A percentile compares a stretch with the other conserved stretches of the same genome.
These are phyloP conservation scores for Pangasius mekongensis DNA, from an alignment of 2,797 vertebrate genomes.

Conservation along the genomic window DNA sequence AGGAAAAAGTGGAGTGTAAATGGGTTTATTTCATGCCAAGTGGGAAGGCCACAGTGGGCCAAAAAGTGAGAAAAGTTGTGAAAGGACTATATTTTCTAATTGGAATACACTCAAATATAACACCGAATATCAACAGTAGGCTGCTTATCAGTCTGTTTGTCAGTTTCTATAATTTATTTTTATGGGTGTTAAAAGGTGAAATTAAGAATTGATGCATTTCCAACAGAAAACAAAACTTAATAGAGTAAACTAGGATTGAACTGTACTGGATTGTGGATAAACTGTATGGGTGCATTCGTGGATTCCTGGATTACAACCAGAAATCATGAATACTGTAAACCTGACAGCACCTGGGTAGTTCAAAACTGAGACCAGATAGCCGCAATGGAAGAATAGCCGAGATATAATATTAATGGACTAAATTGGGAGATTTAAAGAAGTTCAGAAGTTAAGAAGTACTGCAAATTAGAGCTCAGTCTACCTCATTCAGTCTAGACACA, in stretches of 20 bases:
- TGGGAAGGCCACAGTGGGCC: not conserved
- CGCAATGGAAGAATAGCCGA: not conserved
- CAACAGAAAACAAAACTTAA: not conserved
- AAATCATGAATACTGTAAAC: not conserved
- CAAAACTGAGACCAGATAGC: not conserved
- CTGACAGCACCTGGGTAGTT: not conserved
- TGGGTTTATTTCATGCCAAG: constrained; percentile 6
- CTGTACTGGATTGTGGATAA: not conserved
- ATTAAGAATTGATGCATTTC: not conserved
- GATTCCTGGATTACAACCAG: not conserved
- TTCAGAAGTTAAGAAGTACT: not conserved
- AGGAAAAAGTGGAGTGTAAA: constrained; percentile 19
- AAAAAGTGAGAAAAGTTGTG: not conserved
- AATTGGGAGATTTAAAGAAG: not conserved
- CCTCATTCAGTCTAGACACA: not conserved
- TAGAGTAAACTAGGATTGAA: not conserved
- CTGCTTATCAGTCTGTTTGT: not conserved
- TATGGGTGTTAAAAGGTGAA: not conserved
- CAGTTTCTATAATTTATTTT: not conserved
- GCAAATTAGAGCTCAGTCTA: not conserved
- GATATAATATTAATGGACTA: not conserved
- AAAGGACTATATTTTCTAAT: not conserved
- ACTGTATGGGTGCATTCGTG: not conserved
- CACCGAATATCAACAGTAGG: not conserved
- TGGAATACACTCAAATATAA: not conserved